Conservation (phyloP, 2,888 invertebrate species). For the Helicoverpa assulta region DNA sequence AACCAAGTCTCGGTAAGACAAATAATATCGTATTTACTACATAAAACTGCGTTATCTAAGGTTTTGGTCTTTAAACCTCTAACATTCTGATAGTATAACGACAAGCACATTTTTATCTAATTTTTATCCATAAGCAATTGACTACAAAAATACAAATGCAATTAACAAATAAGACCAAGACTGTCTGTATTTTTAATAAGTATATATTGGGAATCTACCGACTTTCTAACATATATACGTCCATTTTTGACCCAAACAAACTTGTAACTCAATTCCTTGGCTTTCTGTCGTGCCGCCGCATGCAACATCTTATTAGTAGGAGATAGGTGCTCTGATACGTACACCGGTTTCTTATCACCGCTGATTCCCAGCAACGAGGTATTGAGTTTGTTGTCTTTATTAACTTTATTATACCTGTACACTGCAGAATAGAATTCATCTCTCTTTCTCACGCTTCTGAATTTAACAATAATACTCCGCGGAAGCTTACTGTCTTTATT, state of each 20-base stretch:
- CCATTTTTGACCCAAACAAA: constrained; percentile 24
- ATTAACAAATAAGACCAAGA: constrained; percentile 15
- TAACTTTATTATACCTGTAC: constrained; percentile 14
- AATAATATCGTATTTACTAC: constrained; percentile 15
- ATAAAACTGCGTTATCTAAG: constrained; percentile 7
- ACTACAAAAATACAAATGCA: background rate
- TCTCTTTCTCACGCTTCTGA: constrained; percentile 5
- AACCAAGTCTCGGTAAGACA: constrained; percentile 6
- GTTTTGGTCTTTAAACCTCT: constrained; percentile 16
- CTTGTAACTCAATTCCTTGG: constrained; percentile 15
- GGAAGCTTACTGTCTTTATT: constrained; percentile 22
- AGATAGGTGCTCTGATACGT: constrained; percentile 20
- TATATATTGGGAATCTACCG: background rate
- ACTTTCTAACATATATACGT: constrained; percentile 19
- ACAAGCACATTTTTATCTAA: constrained; percentile 3
- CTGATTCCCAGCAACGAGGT: constrained; percentile 11
- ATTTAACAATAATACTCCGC: constrained; percentile 17
- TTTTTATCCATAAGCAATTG: background rate
- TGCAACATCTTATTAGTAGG: constrained; percentile 5
- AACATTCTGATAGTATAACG: constrained; percentile 20
- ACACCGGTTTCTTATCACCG: constrained; percentile 19
- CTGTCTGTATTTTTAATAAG: constrained; percentile 7
- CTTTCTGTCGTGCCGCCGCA: constrained; percentile 6
- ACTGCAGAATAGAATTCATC: constrained; percentile 21
- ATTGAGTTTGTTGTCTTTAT: constrained; percentile 12